These are phyloP conservation scores for Cataglyphis albicans DNA, from an alignment of 2,888 invertebrate genomes.

Conservation along the genomic window DNA sequence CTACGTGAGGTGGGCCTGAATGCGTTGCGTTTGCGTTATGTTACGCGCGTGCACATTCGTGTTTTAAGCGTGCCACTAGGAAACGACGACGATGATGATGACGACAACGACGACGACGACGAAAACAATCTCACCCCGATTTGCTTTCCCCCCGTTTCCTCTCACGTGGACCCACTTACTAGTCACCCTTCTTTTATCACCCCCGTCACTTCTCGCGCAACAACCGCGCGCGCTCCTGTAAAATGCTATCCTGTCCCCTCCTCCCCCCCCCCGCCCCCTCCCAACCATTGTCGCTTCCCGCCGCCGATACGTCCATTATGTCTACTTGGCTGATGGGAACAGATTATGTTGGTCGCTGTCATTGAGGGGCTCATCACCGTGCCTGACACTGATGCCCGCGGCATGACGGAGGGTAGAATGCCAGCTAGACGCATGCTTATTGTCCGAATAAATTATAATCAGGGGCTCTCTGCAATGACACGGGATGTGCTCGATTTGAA, in stretches of 20 bases:
- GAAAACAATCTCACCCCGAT: conserved; percentile 24
- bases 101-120: neutral
- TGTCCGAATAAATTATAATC: conserved; percentile 82
- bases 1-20: conserved; percentile 55
- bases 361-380: conserved; percentile 82
- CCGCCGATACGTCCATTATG: conserved; percentile 83
- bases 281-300: conserved; percentile 78
- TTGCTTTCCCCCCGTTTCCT: conserved; percentile 6
- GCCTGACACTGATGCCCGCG: conserved; percentile 82
- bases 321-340: conserved; percentile 83
- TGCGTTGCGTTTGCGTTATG: conserved; percentile 47
- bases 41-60: conserved; percentile 54
- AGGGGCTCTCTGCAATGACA: conserved; percentile 39
- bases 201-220: conserved; percentile 47
- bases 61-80: conserved; percentile 55
- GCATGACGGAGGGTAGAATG: conserved; percentile 43
- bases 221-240: conserved; percentile 72
- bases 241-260: conserved; percentile 73
- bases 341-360: conserved; percentile 84
- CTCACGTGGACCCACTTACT: conserved; percentile 34
- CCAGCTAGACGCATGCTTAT: conserved; percentile 74
- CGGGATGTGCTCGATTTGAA: conserved; percentile 2
- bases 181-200: conserved; percentile 49
- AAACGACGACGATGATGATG: conserved; percentile 23
- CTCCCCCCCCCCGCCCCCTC: conserved; percentile 36